A percentile compares a stretch with the other conserved stretches of the same genome.
Conservation (phyloP, 2,113 vertebrate genomes). For the Oreochromis tanganicae region DNA sequence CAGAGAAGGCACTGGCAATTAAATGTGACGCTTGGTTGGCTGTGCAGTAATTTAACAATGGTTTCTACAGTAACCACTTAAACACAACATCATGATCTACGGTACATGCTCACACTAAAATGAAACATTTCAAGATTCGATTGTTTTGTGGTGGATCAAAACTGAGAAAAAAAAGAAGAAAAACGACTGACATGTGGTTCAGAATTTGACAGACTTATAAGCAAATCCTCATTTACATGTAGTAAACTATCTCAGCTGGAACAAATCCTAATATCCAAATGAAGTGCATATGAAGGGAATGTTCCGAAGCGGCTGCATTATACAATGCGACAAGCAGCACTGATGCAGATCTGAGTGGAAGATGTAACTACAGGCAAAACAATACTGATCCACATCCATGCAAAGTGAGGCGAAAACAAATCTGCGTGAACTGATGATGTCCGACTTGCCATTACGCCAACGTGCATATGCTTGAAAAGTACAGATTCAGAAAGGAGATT, state of each 20-base stretch:
- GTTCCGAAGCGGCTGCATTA: not conserved
- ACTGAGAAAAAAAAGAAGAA: not conserved
- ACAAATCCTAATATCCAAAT: not conserved
- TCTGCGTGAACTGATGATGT: not conserved
- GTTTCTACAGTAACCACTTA: not conserved
- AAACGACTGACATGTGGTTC: not conserved
- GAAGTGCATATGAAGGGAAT: not conserved
- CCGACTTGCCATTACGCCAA: not conserved
- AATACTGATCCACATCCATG: not conserved
- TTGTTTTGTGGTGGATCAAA: not conserved
- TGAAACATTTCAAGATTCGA: not conserved
- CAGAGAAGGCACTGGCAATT: not conserved
- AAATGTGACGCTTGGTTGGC: not conserved
- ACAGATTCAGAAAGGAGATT: not conserved
- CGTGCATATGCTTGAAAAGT: not conserved
- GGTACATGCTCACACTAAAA: not conserved
- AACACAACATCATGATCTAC: not conserved
- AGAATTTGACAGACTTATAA: not conserved
- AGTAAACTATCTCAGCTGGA: not conserved
- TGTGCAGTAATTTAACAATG: slow-evolving; percentile 18
- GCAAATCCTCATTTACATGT: not conserved
- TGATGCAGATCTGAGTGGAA: not conserved
- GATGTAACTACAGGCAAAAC: not conserved
- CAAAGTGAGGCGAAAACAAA: not conserved
- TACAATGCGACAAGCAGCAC: not conserved